A percentile compares a stretch with the other conserved stretches of the same genome.
These are phyloP conservation scores for Creontiades dilutus DNA, from an alignment of 2,888 invertebrate species.

Conservation along the genomic window DNA sequence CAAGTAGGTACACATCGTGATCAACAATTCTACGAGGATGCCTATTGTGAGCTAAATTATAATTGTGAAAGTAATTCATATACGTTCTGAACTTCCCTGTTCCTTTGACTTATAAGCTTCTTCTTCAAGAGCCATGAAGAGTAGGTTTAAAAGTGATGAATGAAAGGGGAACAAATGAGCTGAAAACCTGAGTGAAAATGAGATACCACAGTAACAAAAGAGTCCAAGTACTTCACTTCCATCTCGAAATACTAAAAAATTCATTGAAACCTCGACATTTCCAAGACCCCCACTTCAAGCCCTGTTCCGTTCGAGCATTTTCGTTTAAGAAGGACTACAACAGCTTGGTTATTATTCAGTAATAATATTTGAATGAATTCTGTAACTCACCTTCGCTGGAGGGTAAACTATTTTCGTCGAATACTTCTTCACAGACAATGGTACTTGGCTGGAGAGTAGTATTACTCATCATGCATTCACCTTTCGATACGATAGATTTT, in stretches of 20 bases:
- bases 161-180: background rate
- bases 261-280: background rate
- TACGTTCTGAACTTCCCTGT: no score
- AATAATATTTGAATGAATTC: background rate
- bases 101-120: no score
- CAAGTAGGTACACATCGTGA: no score
- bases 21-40: no score
- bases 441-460: slow-evolving; percentile 72
- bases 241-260: slow-evolving; percentile 8
- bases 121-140: no score
- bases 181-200: background rate
- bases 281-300: background rate
- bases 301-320: background rate
- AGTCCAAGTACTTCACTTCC: background rate
- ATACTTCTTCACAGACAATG: slow-evolving; percentile 88
- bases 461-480: slow-evolving; percentile 75
- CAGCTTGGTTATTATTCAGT: background rate
- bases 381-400: slow-evolving; percentile 86
- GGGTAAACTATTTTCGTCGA: slow-evolving; percentile 90
- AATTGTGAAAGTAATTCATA: no score
- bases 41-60: no score
- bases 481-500: slow-evolving; percentile 73
- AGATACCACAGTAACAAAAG: background rate
- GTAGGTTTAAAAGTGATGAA: background rate
- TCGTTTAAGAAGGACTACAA: background rate